These are phyloP conservation scores for Patiria miniata DNA, from an alignment of 35 echinoderm and acorn worm species.

Conservation along the genomic window DNA sequence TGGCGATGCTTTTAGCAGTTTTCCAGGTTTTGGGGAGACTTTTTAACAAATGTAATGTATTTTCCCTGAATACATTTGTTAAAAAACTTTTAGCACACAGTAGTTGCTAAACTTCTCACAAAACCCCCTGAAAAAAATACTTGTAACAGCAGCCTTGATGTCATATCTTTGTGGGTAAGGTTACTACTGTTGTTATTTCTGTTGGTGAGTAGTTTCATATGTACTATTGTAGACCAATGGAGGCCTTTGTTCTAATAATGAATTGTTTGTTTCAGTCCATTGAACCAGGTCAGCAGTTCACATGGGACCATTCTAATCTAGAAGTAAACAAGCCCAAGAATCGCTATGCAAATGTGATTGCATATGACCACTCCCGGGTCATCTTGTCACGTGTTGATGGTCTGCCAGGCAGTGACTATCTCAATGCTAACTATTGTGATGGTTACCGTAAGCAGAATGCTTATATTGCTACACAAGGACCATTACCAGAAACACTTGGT, in stretches of 20 bases:
- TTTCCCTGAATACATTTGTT: no score
- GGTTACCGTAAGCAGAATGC: constrained; percentile 97
- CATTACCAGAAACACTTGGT: constrained; percentile 87
- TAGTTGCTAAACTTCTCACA: no score
- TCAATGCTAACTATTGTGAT: constrained; percentile 99
- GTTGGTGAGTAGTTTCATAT: no score
- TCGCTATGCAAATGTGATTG: constrained; percentile 98
- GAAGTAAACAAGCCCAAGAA: constrained; percentile 98
- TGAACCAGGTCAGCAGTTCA: constrained; percentile 98
- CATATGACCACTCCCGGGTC: constrained; percentile 95
- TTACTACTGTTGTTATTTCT: no score
- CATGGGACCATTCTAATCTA: constrained; percentile 96
- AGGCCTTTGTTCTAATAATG: not conserved
- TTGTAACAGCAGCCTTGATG: no score
- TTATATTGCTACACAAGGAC: constrained; percentile 97
- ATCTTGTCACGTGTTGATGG: constrained; percentile 77
- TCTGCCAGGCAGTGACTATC: constrained; percentile 90
- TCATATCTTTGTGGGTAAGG: no score
- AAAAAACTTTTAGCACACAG: no score
- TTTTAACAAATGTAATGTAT: no score
- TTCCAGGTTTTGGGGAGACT: no score
- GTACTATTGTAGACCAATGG: no score
- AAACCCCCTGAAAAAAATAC: no score
- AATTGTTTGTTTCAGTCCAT: constrained; percentile 71
- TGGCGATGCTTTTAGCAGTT: no score